These are phyloP conservation scores for Alviniconcha strummeri DNA, from an alignment of 2,888 invertebrate genomes.

Conservation along the genomic window DNA sequence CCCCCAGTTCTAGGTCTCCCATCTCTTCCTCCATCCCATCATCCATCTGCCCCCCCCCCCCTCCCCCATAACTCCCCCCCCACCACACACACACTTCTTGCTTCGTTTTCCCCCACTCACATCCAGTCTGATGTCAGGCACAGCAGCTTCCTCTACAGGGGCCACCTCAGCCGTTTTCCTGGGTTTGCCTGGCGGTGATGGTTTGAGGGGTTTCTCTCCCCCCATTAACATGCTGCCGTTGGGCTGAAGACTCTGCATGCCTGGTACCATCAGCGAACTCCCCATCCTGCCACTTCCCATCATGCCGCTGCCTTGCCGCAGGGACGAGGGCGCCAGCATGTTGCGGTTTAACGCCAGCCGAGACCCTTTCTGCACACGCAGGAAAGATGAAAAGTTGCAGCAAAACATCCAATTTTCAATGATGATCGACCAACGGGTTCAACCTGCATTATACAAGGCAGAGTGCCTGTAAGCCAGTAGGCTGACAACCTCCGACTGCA, in stretches of 20 bases:
- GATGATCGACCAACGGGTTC: too few species aligned
- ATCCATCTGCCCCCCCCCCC: too few species aligned
- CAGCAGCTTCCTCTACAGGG: slow-evolving; percentile 21
- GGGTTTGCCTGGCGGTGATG: not conserved
- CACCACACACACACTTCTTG: too few species aligned
- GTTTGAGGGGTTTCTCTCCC: not conserved
- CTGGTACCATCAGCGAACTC: slow-evolving; percentile 20
- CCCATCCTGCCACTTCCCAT: not conserved
- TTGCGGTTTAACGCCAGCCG: slow-evolving; percentile 8
- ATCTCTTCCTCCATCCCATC: too few species aligned
- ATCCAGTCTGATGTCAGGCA: slow-evolving; percentile 45
- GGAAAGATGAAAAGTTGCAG: not conserved
- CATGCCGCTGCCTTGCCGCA: not conserved
- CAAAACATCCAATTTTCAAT: too few species aligned
- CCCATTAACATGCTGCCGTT: slow-evolving; percentile 31
- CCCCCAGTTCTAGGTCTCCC: too few species aligned
- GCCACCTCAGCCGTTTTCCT: slow-evolving; percentile 36
- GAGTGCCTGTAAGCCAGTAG: too few species aligned
- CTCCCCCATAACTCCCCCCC: too few species aligned
- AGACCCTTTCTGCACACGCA: slow-evolving; percentile 2
- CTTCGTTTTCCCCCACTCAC: slow-evolving; percentile 29
- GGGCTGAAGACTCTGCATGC: not conserved
- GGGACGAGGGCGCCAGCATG: not conserved
- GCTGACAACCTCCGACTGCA: too few species aligned
- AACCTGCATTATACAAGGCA: too few species aligned